These are phyloP conservation scores for Sminthurides bifidus DNA, from an alignment of 1,140 invertebrate species.

Conservation along the genomic window DNA sequence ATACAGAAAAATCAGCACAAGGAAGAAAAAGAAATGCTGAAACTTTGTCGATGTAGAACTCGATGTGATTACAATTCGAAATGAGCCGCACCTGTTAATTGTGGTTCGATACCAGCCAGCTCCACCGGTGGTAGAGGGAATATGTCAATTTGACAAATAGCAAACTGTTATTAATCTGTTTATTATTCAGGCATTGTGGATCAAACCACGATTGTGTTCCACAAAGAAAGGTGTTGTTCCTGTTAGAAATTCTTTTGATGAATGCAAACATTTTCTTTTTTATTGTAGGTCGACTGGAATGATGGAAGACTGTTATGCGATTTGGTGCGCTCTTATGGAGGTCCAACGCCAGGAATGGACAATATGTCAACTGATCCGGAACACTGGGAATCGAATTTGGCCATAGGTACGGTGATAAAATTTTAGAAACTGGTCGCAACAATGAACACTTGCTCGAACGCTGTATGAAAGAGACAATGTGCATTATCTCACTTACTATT, in stretches of 20 bases:
- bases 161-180: background rate
- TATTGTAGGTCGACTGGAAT: slow-evolving; percentile 82
- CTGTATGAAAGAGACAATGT: too few species aligned
- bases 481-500: background rate
- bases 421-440: too few species aligned
- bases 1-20: too few species aligned
- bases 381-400: slow-evolving; percentile 71
- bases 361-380: slow-evolving; percentile 55
- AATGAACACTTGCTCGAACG: too few species aligned
- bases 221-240: background rate
- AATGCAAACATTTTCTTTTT: slow-evolving; percentile 32
- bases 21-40: too few species aligned
- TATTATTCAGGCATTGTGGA: background rate
- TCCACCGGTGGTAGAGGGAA: too few species aligned
- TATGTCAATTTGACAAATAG: too few species aligned
- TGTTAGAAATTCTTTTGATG: too few species aligned
- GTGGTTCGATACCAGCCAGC: too few species aligned
- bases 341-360: slow-evolving; percentile 63
- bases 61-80: too few species aligned
- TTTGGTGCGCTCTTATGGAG: slow-evolving; percentile 75
- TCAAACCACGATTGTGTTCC: background rate
- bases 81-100: too few species aligned
- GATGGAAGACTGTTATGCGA: slow-evolving; percentile 77
- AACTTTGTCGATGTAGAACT: too few species aligned
- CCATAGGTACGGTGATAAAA: slow-evolving; percentile 43